Evolutionary conservation across 2,888 invertebrate species (phyloP).

Genomic region (Hypomecis atomaria): DNA sequence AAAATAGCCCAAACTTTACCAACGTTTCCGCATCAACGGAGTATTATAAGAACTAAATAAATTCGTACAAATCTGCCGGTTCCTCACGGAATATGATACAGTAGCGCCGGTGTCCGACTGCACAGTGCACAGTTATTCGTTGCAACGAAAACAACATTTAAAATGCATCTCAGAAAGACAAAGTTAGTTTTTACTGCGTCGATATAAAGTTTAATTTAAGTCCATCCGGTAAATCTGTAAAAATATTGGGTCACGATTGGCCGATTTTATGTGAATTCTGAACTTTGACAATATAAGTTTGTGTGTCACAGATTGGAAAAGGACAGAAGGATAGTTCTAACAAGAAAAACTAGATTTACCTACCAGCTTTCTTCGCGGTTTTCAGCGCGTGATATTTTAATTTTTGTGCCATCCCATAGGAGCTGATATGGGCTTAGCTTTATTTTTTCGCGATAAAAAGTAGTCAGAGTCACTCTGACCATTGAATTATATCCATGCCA

Average conservation of each 20-base stretch:
- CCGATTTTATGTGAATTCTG: conserved; percentile 36
- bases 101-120: conserved; percentile 16
- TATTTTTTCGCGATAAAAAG: too few species aligned
- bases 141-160: conserved; percentile 19
- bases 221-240: conserved; percentile 24
- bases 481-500: too few species aligned
- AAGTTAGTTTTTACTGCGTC: conserved; percentile 32
- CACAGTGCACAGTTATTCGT: conserved; percentile 1
- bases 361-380: too few species aligned
- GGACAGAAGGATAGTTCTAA: neutral
- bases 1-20: neutral
- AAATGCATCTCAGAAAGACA: conserved; percentile 10
- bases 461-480: too few species aligned
- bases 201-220: conserved; percentile 35
- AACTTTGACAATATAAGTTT: conserved; percentile 37
- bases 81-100: neutral
- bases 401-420: too few species aligned
- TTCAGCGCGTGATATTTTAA: too few species aligned
- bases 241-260: conserved; percentile 30
- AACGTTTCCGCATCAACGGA: neutral
- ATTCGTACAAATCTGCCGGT: neutral
- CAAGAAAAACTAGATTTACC: too few species aligned
- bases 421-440: too few species aligned
- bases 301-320: neutral
- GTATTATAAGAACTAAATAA: neutral